These are phyloP conservation scores for Thinocorus orbignyianus DNA, from an alignment of 2,113 vertebrate species.

Conservation along the genomic window DNA sequence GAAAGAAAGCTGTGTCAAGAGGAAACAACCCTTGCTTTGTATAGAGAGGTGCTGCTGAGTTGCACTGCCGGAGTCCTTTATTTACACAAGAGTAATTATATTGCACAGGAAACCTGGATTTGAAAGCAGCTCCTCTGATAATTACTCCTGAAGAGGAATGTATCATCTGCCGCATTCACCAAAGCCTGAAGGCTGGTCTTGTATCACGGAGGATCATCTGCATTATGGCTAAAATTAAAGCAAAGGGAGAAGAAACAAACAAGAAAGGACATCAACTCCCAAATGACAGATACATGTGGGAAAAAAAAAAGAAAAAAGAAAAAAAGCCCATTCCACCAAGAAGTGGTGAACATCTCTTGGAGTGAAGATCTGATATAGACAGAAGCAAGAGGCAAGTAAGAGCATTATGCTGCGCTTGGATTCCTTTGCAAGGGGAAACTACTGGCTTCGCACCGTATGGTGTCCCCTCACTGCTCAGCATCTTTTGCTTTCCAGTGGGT, in stretches of 20 bases:
- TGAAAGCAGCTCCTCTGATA: constrained; percentile 58
- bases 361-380: not conserved
- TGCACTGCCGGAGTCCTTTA: constrained; percentile 26
- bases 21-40: constrained; percentile 21
- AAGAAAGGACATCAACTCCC: not conserved
- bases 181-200: not conserved
- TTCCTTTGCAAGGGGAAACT: not conserved
- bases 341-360: not conserved
- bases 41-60: constrained; percentile 29
- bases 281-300: not conserved
- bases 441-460: fast-evolving
- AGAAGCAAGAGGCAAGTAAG: not conserved
- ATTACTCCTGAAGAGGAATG: constrained; percentile 35
- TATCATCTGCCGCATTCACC: constrained; percentile 16
- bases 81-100: constrained; percentile 59
- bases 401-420: not conserved
- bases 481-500: not conserved
- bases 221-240: constrained; percentile 19
- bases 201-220: not conserved
- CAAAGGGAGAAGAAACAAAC: not conserved
- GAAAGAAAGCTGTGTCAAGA: constrained; percentile 33
- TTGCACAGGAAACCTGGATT: constrained; percentile 53
- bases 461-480: not conserved
- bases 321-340: not conserved
- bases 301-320: not conserved